These are phyloP conservation scores for Acestrorhynchus altus DNA, from an alignment of 2,797 vertebrate genomes.

Conservation along the genomic window DNA sequence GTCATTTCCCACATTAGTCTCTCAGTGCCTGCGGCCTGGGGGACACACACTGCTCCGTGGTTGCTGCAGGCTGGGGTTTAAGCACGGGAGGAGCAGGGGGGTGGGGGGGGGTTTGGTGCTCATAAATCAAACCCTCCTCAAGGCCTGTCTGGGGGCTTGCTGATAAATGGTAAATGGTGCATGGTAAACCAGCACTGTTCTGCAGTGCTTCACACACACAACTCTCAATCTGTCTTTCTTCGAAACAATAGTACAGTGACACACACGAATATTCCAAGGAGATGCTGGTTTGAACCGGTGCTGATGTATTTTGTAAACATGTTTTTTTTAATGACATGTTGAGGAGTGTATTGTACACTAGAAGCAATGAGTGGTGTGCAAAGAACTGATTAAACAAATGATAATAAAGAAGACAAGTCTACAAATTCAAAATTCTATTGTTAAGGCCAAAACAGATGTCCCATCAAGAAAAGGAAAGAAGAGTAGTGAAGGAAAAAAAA, in stretches of 20 bases:
- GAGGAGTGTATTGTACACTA: background rate
- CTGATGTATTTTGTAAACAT: background rate
- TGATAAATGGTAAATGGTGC: slow-evolving; percentile 29
- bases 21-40: slow-evolving; percentile 37
- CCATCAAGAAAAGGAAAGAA: background rate
- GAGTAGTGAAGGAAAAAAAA: background rate
- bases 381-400: background rate
- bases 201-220: slow-evolving; percentile 13
- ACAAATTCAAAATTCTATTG: no score
- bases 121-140: slow-evolving; percentile 54
- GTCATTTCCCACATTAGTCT: slow-evolving; percentile 59
- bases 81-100: slow-evolving; percentile 44
- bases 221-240: slow-evolving; percentile 35
- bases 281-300: background rate
- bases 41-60: slow-evolving; percentile 51
- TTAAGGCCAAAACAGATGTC: background rate
- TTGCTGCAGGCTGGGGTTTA: slow-evolving; percentile 45
- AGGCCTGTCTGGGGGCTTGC: slow-evolving; percentile 37
- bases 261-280: background rate
- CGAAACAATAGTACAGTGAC: slow-evolving; percentile 25
- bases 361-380: background rate
- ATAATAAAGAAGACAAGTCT: background rate
- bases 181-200: slow-evolving; percentile 28
- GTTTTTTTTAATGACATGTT: background rate
- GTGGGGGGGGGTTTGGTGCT: slow-evolving; percentile 15